Conservation (phyloP, 2,797 vertebrate genomes). For the Sebastes jordani region DNA sequence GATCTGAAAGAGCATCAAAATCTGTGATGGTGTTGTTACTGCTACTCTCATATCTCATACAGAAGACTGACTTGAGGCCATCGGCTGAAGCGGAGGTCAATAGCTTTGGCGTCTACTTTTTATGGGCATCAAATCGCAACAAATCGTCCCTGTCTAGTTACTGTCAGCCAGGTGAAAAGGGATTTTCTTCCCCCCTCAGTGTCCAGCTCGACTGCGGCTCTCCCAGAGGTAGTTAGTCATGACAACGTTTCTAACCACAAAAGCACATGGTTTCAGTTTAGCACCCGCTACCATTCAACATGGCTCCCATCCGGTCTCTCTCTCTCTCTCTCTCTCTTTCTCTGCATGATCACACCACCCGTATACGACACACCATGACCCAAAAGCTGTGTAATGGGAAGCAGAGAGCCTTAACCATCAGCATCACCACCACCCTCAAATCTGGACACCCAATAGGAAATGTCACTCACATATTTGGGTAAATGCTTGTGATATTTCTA, state of each 20-base stretch:
- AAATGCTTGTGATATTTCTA: slow-evolving; percentile 46
- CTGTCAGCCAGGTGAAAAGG: slow-evolving; percentile 61
- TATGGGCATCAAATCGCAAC: slow-evolving; percentile 64
- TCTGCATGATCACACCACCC: slow-evolving; percentile 50
- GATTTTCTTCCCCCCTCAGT: slow-evolving; percentile 27
- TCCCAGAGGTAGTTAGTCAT: slow-evolving; percentile 74
- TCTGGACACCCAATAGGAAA: slow-evolving; percentile 56
- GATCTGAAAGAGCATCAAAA: slow-evolving; percentile 31
- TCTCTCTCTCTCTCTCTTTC: slow-evolving; percentile 30
- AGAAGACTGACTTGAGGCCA: not conserved
- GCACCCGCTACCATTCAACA: slow-evolving; percentile 73
- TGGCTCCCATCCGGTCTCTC: slow-evolving; percentile 61
- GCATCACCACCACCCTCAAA: slow-evolving; percentile 15
- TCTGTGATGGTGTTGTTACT: not conserved
- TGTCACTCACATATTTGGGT: slow-evolving; percentile 51
- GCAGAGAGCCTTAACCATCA: slow-evolving; percentile 54
- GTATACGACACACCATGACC: slow-evolving; percentile 51
- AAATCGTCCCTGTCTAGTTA: slow-evolving; percentile 67
- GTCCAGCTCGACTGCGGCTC: slow-evolving; percentile 42
- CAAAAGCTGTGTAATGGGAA: slow-evolving; percentile 65
- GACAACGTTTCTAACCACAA: slow-evolving; percentile 70
- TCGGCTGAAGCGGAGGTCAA: slow-evolving; percentile 48
- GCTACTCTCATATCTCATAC: slow-evolving; percentile 3
- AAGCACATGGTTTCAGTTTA: slow-evolving; percentile 81
- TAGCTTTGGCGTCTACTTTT: slow-evolving; percentile 47